These are phyloP conservation scores for Rhyacophila evoluta DNA, from an alignment of 2,888 invertebrate genomes.

Conservation along the genomic window DNA sequence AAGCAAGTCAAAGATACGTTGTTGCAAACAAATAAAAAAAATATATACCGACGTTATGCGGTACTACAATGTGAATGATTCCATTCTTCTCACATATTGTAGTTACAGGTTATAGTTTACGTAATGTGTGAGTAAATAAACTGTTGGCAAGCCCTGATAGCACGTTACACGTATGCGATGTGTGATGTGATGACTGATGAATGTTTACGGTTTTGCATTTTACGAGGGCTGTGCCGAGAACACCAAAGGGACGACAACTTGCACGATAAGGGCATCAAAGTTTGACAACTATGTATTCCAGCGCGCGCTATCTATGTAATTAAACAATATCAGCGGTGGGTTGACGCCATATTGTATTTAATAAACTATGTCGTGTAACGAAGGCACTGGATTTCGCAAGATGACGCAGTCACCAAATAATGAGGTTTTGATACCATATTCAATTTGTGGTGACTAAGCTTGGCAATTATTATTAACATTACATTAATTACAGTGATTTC, in stretches of 20 bases:
- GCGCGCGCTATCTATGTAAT: slow-evolving; percentile 6
- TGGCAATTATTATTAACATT: too few species aligned
- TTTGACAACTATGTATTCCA: slow-evolving; percentile 32
- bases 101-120: too few species aligned
- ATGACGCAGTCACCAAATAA: neutral
- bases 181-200: slow-evolving; percentile 19
- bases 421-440: neutral
- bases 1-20: too few species aligned
- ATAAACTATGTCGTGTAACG: neutral
- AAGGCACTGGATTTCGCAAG: neutral
- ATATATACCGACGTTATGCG: too few species aligned
- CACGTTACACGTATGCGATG: slow-evolving; percentile 5
- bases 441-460: neutral
- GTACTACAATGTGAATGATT: too few species aligned
- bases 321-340: slow-evolving; percentile 15
- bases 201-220: slow-evolving; percentile 25
- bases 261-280: slow-evolving; percentile 31
- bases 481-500: too few species aligned
- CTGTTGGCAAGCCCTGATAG: neutral
- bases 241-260: slow-evolving; percentile 3
- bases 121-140: neutral
- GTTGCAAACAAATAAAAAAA: too few species aligned
- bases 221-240: neutral
- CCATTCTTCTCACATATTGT: too few species aligned
- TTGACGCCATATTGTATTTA: neutral